Percentiles rank a stretch among this genome's conserved stretches.
Evolutionary conservation across 1,140 invertebrate species (phyloP).

Genomic region (Drosophila melanogaster): DNA sequence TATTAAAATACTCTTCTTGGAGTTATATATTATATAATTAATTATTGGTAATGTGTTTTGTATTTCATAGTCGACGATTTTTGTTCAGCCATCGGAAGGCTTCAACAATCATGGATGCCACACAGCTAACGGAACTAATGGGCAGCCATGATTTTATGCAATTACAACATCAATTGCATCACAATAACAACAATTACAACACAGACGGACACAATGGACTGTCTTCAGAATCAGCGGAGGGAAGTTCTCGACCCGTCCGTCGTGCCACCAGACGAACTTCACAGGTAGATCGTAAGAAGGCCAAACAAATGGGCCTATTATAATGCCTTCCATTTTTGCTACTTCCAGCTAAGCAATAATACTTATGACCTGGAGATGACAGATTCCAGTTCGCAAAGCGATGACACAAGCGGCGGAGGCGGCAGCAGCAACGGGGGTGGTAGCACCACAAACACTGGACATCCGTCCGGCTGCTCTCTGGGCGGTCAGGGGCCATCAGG

Average conservation of each 20-base stretch:
- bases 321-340: neutral
- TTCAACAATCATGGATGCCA: conserved; percentile 59
- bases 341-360: conserved; percentile 78
- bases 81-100: neutral
- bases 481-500: conserved; percentile 57
- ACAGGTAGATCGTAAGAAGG: conserved; percentile 50
- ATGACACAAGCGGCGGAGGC: conserved; percentile 83
- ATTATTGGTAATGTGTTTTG: neutral
- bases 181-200: conserved; percentile 77
- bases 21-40: neutral
- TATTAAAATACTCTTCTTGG: too few species aligned
- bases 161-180: conserved; percentile 69
- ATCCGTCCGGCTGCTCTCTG: conserved; percentile 24
- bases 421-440: conserved; percentile 82
- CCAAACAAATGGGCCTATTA: neutral
- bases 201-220: conserved; percentile 72
- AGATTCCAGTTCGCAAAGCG: conserved; percentile 84
- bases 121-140: conserved; percentile 76
- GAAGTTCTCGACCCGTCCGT: conserved; percentile 66
- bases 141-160: conserved; percentile 75
- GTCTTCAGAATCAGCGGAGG: conserved; percentile 65
- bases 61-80: neutral
- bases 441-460: conserved; percentile 62
- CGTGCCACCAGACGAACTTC: conserved; percentile 75
- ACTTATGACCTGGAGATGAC: conserved; percentile 84